Base-by-base conservation (phyloP, 2,888 invertebrate species). In the Hirtodrosophila trivittata region DNA sequence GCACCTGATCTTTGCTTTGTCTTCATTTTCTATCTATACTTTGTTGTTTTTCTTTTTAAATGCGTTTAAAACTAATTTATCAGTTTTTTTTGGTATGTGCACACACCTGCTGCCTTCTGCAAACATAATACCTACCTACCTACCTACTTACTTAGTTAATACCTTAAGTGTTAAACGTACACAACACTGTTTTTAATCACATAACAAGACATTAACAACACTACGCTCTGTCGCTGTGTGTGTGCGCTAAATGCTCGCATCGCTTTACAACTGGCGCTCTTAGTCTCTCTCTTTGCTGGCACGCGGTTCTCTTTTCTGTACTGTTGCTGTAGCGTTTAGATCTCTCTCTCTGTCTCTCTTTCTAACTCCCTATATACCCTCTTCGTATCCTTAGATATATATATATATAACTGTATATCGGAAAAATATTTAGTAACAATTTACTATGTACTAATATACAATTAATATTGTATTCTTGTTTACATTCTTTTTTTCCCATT, bases 1-100 rank as follows among this genome's bases (percentile, higher is more conserved):
- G 77, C 77, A 77, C 63, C 52, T 25, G 38, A 69, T 57, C 18
- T 38, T 18, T 38, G 28, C 66, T 66, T 66, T 50, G 25, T 12
- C 14, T 52, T 33, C 9, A 41, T 28, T 37, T 50, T 28, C 33
- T 3, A 21, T 21, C 5, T 21, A 5, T 3, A 3, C 18, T 21
- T 21, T 21, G 18, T 21, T 5, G 3, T 21, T 21, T 21, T 5
- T 21, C 18, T 21, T 21, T 21, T 5, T 32, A 5, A 39, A 41
- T 55, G 41, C 59, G 12, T 38, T 46, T 30, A 47, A 21, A 21
- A 60, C 43, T n/a, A 9, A 8, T 32, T 9, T 51, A 8, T 39
- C 21, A 45, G 12, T 63, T 10, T 46, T 41, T 38, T 9, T 52
- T 59, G 52, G 47, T 45, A 30, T 59, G 35, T 59, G 54, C 46